Conservation (phyloP, 2,797 vertebrate genomes). For the Antennarius maculatus region DNA sequence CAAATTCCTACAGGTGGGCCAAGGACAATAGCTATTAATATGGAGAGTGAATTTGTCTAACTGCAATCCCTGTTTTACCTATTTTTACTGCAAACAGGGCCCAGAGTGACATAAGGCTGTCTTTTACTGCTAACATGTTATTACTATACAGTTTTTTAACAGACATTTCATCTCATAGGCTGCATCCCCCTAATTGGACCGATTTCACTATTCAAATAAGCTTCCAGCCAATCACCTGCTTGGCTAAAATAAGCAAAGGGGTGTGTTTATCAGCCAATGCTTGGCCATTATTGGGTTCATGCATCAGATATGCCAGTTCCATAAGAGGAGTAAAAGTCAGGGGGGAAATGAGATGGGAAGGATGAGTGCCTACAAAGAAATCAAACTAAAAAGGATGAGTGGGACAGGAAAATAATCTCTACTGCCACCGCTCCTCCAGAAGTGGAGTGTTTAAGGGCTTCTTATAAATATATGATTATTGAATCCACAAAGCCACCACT, state of each 20-base stretch:
- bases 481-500: slow-evolving; percentile 52
- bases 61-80: slow-evolving; percentile 8
- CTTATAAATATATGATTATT: slow-evolving; percentile 63
- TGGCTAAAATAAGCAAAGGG: slow-evolving; percentile 10
- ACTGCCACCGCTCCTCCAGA: slow-evolving; percentile 52
- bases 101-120: slow-evolving; percentile 40
- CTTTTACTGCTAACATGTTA: slow-evolving; percentile 33
- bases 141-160: slow-evolving; percentile 33
- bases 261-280: slow-evolving; percentile 33
- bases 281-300: slow-evolving; percentile 43
- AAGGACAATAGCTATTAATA: slow-evolving; percentile 35
- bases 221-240: slow-evolving; percentile 50
- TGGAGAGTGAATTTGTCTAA: slow-evolving; percentile 3
- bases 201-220: slow-evolving; percentile 20
- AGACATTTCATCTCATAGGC: slow-evolving; percentile 28
- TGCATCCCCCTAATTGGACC: slow-evolving; percentile 40
- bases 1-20: slow-evolving; percentile 26
- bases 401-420: slow-evolving; percentile 39
- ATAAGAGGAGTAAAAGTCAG: slow-evolving; percentile 35
- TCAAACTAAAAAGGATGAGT: slow-evolving; percentile 50
- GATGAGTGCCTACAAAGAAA: slow-evolving; percentile 51
- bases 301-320: slow-evolving; percentile 33
- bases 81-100: slow-evolving; percentile 10
- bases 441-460: slow-evolving; percentile 52
- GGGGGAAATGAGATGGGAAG: slow-evolving; percentile 39